Evolutionary conservation across 2,888 invertebrate species (phyloP).

Genomic region (Drosophila mulleri): DNA sequence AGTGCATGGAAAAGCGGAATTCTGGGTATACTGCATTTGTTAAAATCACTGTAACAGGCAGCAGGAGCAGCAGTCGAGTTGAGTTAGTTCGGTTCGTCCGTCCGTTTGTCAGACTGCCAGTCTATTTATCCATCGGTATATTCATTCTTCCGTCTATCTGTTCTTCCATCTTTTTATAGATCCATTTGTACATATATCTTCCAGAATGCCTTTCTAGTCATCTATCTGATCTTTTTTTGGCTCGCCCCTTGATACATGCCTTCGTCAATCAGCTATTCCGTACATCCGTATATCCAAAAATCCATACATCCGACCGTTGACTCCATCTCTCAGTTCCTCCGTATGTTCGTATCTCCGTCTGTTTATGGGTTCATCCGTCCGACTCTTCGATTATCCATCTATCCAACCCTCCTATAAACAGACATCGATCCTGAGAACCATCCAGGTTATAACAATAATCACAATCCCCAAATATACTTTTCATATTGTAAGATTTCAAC

Average conservation of each 20-base stretch:
- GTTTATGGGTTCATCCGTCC: background rate
- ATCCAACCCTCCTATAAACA: background rate
- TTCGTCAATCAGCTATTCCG: background rate
- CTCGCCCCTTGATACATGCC: accelerated
- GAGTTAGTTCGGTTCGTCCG: background rate
- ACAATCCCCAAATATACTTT: background rate
- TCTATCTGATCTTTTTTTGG: background rate
- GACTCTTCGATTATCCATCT: background rate
- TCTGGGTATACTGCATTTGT: background rate
- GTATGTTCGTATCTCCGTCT: no score
- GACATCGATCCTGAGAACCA: background rate
- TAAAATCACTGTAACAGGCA: background rate
- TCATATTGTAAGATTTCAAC: background rate
- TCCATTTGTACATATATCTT: no score
- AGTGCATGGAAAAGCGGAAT: background rate
- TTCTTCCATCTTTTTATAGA: no score
- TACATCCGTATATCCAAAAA: no score
- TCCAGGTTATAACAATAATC: background rate
- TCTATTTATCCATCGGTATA: background rate
- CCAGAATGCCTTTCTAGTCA: background rate
- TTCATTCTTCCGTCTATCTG: background rate
- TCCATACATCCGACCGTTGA: background rate
- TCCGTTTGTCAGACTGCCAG: background rate
- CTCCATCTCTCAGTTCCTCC: background rate
- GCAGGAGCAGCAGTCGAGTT: background rate